A percentile compares a stretch with the other conserved stretches of the same genome.
phyloP scores from a whole-genome alignment of 2,888 invertebrate species.

The Orthosia cruda region DNA sequence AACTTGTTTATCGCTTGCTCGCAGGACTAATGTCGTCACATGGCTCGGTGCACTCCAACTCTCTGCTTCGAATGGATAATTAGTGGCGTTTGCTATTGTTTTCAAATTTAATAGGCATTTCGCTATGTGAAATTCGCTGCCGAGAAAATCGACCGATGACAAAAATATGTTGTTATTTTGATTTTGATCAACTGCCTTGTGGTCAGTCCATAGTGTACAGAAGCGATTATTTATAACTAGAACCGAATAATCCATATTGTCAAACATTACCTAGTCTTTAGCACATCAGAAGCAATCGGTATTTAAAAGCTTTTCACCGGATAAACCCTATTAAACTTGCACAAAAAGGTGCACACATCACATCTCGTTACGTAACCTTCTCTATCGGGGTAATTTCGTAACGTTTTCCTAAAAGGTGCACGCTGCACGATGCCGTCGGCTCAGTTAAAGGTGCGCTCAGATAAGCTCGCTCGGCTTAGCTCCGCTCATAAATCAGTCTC shows the following conservation, averaged over 20 bases:
- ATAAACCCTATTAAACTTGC: background rate
- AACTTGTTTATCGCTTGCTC: slow-evolving; percentile 74
- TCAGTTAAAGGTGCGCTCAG: slow-evolving; percentile 49
- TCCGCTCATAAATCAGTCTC: slow-evolving; percentile 74
- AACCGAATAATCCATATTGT: background rate
- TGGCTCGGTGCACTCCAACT: slow-evolving; percentile 64
- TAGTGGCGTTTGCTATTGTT: slow-evolving; percentile 39
- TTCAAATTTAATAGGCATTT: background rate
- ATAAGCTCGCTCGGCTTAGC: slow-evolving; percentile 70
- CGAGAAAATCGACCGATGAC: background rate
- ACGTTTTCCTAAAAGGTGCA: slow-evolving; percentile 43
- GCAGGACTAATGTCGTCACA: slow-evolving; percentile 75
- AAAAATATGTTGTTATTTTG: background rate
- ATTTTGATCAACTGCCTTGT: background rate
- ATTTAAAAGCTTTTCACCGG: background rate
- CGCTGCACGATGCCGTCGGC: slow-evolving; percentile 40
- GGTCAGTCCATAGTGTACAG: background rate
- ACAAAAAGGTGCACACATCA: slow-evolving; percentile 14
- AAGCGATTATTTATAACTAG: background rate
- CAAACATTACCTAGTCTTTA: background rate
- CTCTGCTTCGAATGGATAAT: slow-evolving; percentile 54
- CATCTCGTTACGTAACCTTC: background rate
- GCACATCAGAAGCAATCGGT: background rate
- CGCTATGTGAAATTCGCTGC: background rate
- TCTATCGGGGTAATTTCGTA: slow-evolving; percentile 2